Evolutionary conservation across 2,113 vertebrate genomes (phyloP), one percentile per base, ranked within the genome.

Genomic region (Seriola aureovittata): DNA sequence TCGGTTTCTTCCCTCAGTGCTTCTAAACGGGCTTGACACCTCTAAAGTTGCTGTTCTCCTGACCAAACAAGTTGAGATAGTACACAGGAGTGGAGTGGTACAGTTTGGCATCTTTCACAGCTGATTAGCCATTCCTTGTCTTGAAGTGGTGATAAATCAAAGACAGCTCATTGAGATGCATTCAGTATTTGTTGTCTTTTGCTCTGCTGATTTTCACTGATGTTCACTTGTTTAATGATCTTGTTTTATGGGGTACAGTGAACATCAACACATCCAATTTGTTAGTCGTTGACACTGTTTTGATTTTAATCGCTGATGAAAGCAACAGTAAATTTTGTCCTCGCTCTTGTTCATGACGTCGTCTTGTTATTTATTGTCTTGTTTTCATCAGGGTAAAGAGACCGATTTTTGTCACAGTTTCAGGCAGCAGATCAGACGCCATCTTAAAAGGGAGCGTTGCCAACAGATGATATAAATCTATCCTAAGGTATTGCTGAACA

Each of bases 281-380:
- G 80, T 52, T 82, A 36, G 38, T 71, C 25, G 4, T 60, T 86
- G 81, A 84, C 82, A 80, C 78, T 74, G 48, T 85, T 92, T 89
- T 86, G 81, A 88, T 88, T 87, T 88, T 86, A 91, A 91, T 86
- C 60, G 71, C 44, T 75, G 74, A 77, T 91, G 82, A 87, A 85
- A 85, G 77, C 81, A 19, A 54, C 71, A 48, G 21, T 91, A 85
- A 85, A 88, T 85, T 78, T 50, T 82, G 62, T 60, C 75, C 50
- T 4, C 11, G 42, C 55, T 66, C 62, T 65, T 75, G 46, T 63
- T 83, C 48, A 7, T 16, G 50, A 64, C 70, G 64, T n/a, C 32
- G 36, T 73, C 60, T 29, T 66, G 23, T 71, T 85, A 67, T 84
- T 87, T 81, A 85, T 78, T 59, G 71, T 71, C 34, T 73, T 81